Evolutionary conservation across 2,888 invertebrate species (phyloP).

Genomic region (Lamellibrachia columna): DNA sequence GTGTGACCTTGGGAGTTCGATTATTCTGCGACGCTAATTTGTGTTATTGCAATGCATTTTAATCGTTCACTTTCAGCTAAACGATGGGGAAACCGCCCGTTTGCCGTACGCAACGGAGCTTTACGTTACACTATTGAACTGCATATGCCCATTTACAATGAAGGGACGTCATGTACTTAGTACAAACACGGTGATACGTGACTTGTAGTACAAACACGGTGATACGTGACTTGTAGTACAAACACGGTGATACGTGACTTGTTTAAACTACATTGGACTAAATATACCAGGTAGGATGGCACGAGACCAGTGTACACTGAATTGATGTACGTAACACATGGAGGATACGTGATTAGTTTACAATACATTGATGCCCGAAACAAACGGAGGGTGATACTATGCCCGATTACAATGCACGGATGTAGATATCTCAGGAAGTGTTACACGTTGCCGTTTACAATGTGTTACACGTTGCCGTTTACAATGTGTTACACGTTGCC

Average conservation of each 20-base stretch:
- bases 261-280: too few species aligned
- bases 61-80: neutral
- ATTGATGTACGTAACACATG: too few species aligned
- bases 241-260: constrained; percentile 16
- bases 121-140: neutral
- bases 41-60: neutral
- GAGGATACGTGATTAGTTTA: too few species aligned
- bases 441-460: too few species aligned
- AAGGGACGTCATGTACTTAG: neutral
- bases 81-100: neutral
- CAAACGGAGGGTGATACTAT: too few species aligned
- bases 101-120: neutral
- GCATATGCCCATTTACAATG: neutral
- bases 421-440: too few species aligned
- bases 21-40: neutral
- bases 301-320: too few species aligned
- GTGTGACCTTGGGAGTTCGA: constrained; percentile 31
- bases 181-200: constrained; percentile 17
- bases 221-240: constrained; percentile 8
- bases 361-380: too few species aligned
- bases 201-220: constrained; percentile 8
- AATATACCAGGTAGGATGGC: too few species aligned
- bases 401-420: too few species aligned
- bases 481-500: too few species aligned
- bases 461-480: too few species aligned